These are phyloP conservation scores for Oscheius sp. DNA, from an alignment of 2,888 invertebrate species.

Conservation along the genomic window DNA sequence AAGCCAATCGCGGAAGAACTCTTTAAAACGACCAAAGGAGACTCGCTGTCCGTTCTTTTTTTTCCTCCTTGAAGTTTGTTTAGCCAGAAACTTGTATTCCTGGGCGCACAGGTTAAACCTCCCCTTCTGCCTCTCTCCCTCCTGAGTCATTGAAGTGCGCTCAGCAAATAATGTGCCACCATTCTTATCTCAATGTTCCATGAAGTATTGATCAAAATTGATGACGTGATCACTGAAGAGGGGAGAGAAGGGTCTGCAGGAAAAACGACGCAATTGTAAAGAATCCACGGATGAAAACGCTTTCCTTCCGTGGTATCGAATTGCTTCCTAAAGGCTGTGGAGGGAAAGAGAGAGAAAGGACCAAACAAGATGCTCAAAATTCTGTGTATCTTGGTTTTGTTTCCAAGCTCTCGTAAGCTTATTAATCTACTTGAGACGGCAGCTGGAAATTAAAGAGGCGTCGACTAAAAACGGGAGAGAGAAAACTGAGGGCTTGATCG, in stretches of 20 bases:
- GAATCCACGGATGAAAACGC: constrained; percentile 9
- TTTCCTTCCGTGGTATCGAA: constrained; percentile 22
- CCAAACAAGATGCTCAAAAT: too few species aligned
- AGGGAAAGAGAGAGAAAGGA: too few species aligned
- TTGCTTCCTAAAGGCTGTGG: constrained; percentile 17
- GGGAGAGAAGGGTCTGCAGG: background rate
- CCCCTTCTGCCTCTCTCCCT: too few species aligned
- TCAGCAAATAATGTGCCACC: constrained; percentile 28
- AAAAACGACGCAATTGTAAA: background rate
- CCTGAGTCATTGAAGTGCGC: constrained; percentile 28
- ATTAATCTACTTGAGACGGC: background rate
- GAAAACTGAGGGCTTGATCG: background rate
- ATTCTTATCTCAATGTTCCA: constrained; percentile 23
- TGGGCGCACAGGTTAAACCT: constrained; percentile 28
- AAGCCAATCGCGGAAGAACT: too few species aligned
- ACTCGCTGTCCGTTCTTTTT: too few species aligned
- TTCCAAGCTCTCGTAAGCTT: too few species aligned
- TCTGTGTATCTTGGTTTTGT: too few species aligned
- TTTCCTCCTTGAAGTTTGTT: constrained; percentile 21
- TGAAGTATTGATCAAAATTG: constrained; percentile 23
- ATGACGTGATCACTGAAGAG: background rate
- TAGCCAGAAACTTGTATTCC: constrained; percentile 23
- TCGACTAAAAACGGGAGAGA: background rate
- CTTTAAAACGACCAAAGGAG: background rate
- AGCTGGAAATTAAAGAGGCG: background rate